Percentiles rank a stretch among this genome's conserved stretches.
phyloP scores from a whole-genome alignment of 2,113 vertebrate genomes.

The Stigmatopora argus region DNA sequence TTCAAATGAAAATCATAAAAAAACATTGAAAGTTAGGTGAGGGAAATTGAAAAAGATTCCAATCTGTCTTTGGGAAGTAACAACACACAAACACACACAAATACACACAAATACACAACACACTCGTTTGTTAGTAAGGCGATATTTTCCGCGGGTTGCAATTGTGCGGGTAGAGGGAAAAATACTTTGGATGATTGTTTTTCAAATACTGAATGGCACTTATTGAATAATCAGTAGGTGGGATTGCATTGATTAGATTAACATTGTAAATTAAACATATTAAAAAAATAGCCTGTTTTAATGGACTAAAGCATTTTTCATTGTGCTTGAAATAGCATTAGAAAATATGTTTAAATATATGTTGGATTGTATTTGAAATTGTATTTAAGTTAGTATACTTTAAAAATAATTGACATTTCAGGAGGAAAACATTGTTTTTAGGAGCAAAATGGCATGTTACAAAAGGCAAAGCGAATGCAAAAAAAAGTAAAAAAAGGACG shows the following conservation, averaged over 20 bases:
- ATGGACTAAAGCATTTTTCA: neutral
- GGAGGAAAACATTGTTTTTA: neutral
- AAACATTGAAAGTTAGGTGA: neutral
- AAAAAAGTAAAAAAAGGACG: no score
- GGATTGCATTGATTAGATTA: slow-evolving; percentile 3
- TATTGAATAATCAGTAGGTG: slow-evolving; percentile 44
- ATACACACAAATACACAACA: slow-evolving; percentile 24
- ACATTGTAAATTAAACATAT: no score
- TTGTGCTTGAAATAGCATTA: neutral
- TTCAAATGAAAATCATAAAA: slow-evolving; percentile 3
- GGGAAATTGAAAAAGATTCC: neutral
- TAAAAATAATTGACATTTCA: neutral
- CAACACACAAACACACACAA: neutral
- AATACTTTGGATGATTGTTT: slow-evolving; percentile 45
- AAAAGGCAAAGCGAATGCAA: neutral
- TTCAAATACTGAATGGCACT: slow-evolving; percentile 64
- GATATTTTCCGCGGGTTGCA: slow-evolving; percentile 2
- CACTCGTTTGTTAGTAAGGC: slow-evolving; percentile 39
- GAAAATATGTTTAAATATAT: neutral
- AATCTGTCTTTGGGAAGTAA: slow-evolving; percentile 43
- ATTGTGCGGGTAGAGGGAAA: slow-evolving; percentile 3
- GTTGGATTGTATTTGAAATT: no score
- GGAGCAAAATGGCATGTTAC: neutral
- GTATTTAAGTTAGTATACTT: no score
- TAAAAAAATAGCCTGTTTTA: no score